Evolutionary conservation across 2,888 invertebrate genomes (phyloP).

Genomic region (Tetragonula carbonaria): DNA sequence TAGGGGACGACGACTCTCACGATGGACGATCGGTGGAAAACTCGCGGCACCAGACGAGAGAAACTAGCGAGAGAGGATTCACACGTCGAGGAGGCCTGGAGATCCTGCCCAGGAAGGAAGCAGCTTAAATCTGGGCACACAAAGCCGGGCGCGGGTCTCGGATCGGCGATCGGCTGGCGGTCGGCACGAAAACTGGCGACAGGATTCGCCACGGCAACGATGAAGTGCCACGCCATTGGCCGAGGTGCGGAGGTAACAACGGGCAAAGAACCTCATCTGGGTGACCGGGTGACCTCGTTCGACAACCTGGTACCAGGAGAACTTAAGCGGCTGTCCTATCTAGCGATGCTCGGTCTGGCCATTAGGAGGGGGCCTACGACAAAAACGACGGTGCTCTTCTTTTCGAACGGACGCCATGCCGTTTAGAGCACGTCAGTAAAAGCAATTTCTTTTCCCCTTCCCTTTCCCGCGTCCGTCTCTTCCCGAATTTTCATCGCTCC

Average conservation of each 20-base stretch:
- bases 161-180: constrained; percentile 66
- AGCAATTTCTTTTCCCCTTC: constrained; percentile 12
- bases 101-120: constrained; percentile 81
- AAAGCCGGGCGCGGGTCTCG: constrained; percentile 75
- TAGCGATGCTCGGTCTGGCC: constrained; percentile 30
- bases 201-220: constrained; percentile 76
- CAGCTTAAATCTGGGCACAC: constrained; percentile 80
- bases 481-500: constrained; percentile 20
- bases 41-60: background rate
- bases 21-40: background rate
- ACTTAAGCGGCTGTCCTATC: constrained; percentile 63
- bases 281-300: constrained; percentile 83
- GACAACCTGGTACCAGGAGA: constrained; percentile 72
- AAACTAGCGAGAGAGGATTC: constrained; percentile 48
- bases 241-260: constrained; percentile 69
- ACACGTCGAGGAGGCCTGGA: constrained; percentile 60
- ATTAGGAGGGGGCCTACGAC: constrained; percentile 23
- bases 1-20: background rate
- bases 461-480: background rate
- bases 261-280: constrained; percentile 82
- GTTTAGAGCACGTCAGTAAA: constrained; percentile 37
- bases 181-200: constrained; percentile 74
- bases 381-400: constrained; percentile 48
- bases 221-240: constrained; percentile 68
- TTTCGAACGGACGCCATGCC: constrained; percentile 28